These are phyloP conservation scores for Pammene fasciana DNA, from an alignment of 2,888 invertebrate genomes.

Conservation along the genomic window DNA sequence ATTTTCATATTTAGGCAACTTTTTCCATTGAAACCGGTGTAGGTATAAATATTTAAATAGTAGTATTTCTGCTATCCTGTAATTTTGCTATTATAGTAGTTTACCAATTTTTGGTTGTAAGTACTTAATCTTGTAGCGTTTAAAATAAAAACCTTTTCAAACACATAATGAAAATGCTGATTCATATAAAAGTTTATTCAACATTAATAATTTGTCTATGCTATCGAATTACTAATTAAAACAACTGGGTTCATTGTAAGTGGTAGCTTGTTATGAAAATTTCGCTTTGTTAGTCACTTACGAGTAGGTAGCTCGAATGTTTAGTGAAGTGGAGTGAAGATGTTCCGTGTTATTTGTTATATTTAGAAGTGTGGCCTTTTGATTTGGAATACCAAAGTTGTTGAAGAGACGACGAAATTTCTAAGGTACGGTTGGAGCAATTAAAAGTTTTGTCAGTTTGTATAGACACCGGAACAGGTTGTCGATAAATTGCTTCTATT, in stretches of 20 bases:
- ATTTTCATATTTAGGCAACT: neutral
- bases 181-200: no score
- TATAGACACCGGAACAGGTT: neutral
- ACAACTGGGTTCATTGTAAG: neutral
- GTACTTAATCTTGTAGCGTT: no score
- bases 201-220: no score
- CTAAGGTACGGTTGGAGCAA: neutral
- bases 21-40: no score
- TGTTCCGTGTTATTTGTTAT: conserved; percentile 8
- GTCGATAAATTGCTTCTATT: neutral
- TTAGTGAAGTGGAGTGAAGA: conserved; percentile 12
- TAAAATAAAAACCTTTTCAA: no score
- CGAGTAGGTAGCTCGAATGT: conserved; percentile 7
- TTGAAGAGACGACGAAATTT: neutral
- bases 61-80: no score
- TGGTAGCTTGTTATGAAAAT: conserved; percentile 4
- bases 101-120: no score
- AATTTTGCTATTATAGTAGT: no score
- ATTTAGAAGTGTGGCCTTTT: neutral
- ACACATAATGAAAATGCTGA: no score
- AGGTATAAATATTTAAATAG: no score
- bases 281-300: neutral
- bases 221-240: no score
- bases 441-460: neutral
- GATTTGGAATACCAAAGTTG: neutral